phyloP scores from a whole-genome alignment of 2,888 invertebrate species.

The Automeris io region DNA sequence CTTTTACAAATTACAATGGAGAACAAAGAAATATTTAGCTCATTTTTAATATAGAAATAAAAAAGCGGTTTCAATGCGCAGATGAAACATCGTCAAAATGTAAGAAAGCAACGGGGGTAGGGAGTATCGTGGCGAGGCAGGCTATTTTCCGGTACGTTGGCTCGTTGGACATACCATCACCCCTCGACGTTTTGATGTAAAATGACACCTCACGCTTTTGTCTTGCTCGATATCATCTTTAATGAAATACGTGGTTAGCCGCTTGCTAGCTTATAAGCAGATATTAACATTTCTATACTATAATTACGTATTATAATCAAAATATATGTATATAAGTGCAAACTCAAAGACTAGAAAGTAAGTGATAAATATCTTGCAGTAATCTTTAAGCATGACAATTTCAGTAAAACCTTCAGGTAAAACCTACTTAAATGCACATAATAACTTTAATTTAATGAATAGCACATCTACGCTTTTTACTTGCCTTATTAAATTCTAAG shows the following conservation, averaged over 20 bases:
- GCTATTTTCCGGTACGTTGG: constrained; percentile 45
- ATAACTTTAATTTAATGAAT: too few relatives aligned
- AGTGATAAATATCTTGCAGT: too few relatives aligned
- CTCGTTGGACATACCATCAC: constrained; percentile 23
- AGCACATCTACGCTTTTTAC: too few relatives aligned
- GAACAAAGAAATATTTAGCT: background rate
- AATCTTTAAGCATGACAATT: too few relatives aligned
- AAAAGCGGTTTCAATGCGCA: background rate
- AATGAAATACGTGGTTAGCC: constrained; percentile 24
- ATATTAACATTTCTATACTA: constrained; percentile 11
- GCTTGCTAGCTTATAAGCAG: background rate
- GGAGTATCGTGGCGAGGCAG: constrained; percentile 25
- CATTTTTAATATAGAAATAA: background rate
- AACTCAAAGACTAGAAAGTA: too few relatives aligned
- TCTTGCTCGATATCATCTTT: constrained; percentile 21
- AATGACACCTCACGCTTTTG: constrained; percentile 33
- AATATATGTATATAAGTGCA: too few relatives aligned
- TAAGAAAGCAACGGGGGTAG: constrained; percentile 4
- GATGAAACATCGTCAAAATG: background rate
- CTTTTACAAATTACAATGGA: too few relatives aligned
- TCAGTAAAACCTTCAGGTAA: too few relatives aligned
- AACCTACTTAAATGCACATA: too few relatives aligned
- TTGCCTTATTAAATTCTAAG: too few relatives aligned
- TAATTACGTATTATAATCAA: too few relatives aligned
- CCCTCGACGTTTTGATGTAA: constrained; percentile 31